Base-by-base conservation (phyloP, 2,797 vertebrate species). In the Orientallactaga sibirica region DNA sequence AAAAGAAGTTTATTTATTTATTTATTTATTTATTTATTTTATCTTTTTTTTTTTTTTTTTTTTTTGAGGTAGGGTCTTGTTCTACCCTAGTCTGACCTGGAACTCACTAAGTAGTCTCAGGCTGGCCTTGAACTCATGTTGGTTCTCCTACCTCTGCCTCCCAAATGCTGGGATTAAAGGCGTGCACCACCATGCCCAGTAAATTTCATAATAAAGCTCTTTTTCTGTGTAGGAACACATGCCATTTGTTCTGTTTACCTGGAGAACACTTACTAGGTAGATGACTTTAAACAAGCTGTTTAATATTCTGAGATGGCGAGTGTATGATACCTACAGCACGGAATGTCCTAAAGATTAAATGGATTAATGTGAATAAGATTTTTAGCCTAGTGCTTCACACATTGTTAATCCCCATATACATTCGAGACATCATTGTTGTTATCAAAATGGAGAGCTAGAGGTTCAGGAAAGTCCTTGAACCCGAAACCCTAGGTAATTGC, bases 281-380 rank as follows among this genome's bases (percentile, higher is more conserved):
- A 37, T 80, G 43, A 74, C n/a, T 90, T 94, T 90, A 29, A 86
- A 48, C 0, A 20, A 74, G 24, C 84, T 74, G 61, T 71, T 89
- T 87, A 70, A 78, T 15, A 22, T 89, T 70, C n/a, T 75, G 16
- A 86, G 88, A 48, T 77, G 12, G 7, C 25, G 37, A 62, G 77
- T 4, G 25, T 73, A 25, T 55, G 87, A 6, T 41, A 19, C 20
- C 27, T 41, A 58, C 0, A 48, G 52, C 62, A 76, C 1, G 25
- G 9, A 2, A 14, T 70, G 5, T 77, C 52, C 62, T 64, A 22
- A 93, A 14, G 37, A 78, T 70, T 75, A 58, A 89, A 24, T 73
- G 25, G n/a, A 85, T 80, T 82, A 90, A 76, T 41, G 27, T 75
- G 61, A 90, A 33, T 81, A 86, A 61, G n/a, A 48, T 76, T 67